Evolutionary conservation across 2,113 vertebrate genomes (phyloP), one percentile per base, ranked within the genome.

Genomic region (Hirundichthys speculiger): DNA sequence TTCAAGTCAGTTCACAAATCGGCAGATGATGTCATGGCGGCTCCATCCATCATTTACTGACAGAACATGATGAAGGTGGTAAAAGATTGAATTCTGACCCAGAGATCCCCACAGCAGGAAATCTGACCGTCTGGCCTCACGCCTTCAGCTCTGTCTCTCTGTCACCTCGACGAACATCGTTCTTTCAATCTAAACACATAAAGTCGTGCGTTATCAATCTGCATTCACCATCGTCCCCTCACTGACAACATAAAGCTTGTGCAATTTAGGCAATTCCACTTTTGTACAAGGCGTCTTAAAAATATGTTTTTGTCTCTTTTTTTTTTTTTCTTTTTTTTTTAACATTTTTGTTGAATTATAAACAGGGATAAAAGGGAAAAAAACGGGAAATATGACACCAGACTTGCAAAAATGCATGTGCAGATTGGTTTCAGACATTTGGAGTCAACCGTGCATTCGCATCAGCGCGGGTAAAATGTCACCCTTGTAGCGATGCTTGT

Each of bases 271-370:
- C 53, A 21, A 48, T 24, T 77, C 57, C 42, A 75, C 41, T 71
- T 51, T 50, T 84, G 70, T 83, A 84, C 78, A 90, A 75, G 81
- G 48, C 69, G 48, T 78, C 13, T 69, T 78, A 85, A 89, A 80
- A 80, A 75, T 64, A 78, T 25, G 19, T 9, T 34, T 9, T 0
- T 6, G 19, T 27, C 19, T 20, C 5, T 18, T 48, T 1, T 61
- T 52, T 64, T 66, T 80, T 3, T 30, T 27, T 40, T 20, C 10
- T 18, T 48, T 1, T 61, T 52, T 64, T 66, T 80, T n/a, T n/a
- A n/a, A 81, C 69, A 81, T 72, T 21, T 64, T 48, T 73, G 20
- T 48, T 50, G 10, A 22, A 72, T 66, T 27, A 41, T 51, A 69
- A 63, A 52, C 13, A 38, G 61, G 8, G 25, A 13, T 25, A 48